Conservation (phyloP, 2,888 invertebrate genomes). For the Vesta saturnalis region DNA sequence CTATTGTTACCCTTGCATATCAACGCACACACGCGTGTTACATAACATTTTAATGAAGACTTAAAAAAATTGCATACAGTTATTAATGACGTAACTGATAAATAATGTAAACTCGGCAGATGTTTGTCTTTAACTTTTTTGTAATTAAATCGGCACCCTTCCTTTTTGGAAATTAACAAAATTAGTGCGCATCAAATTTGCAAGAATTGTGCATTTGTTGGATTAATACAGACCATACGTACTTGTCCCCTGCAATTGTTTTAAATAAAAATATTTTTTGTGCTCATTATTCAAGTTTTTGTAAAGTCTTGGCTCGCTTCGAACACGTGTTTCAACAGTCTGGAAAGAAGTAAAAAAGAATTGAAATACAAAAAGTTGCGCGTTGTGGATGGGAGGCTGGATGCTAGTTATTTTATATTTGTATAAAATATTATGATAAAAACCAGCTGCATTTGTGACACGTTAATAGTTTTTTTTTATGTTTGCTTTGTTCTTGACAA, state of each 20-base stretch:
- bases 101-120: no score
- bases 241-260: slow-evolving; percentile 36
- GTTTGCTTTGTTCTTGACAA: slow-evolving; percentile 23
- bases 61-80: not conserved
- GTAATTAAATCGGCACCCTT: not conserved
- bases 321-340: slow-evolving; percentile 44
- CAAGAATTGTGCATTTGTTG: no score
- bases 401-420: slow-evolving; percentile 39
- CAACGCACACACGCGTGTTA: not conserved
- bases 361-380: slow-evolving; percentile 31
- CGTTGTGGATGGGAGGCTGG: slow-evolving; percentile 31
- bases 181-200: no score
- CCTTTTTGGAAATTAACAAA: not conserved
- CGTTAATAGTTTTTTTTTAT: slow-evolving; percentile 26
- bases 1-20: not conserved
- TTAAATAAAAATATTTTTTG: slow-evolving; percentile 38
- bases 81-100: not conserved
- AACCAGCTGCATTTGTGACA: slow-evolving; percentile 37
- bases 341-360: slow-evolving; percentile 33
- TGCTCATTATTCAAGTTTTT: slow-evolving; percentile 41
- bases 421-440: slow-evolving; percentile 40
- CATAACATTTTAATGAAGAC: no score
- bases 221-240: no score
- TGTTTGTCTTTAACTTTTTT: not conserved
- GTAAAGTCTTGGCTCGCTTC: slow-evolving; percentile 44